Evolutionary conservation across 2,113 vertebrate species (phyloP).

Genomic region (Pimephales promelas): DNA sequence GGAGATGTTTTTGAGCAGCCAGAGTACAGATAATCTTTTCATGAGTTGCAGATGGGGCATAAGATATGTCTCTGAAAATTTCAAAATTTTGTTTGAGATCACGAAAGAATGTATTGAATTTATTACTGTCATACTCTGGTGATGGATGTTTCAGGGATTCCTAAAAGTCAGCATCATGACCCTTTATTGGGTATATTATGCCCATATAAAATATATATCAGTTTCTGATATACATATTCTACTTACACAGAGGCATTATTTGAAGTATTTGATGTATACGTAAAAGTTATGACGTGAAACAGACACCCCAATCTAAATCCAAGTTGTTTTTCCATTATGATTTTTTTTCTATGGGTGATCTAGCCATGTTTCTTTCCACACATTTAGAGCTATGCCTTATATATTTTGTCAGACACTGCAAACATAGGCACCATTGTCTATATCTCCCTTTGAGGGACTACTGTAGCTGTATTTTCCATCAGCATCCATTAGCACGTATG

Average conservation of each 20-base stretch:
- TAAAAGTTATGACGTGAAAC: slow-evolving; percentile 2
- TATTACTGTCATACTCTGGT: background rate
- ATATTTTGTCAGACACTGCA: slow-evolving; percentile 20
- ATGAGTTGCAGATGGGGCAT: background rate
- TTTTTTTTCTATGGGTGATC: background rate
- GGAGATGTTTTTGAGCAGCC: background rate
- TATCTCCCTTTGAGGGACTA: background rate
- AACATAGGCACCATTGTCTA: slow-evolving; percentile 49
- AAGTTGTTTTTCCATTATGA: background rate
- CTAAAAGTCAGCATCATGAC: background rate
- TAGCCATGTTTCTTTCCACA: slow-evolving; percentile 34
- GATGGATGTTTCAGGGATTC: background rate
- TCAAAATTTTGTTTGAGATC: slow-evolving; percentile 4
- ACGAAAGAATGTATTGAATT: background rate
- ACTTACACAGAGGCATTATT: background rate
- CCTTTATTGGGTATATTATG: background rate
- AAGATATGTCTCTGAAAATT: background rate
- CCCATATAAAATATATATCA: background rate
- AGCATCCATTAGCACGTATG: background rate
- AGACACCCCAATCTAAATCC: background rate
- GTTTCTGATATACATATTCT: background rate
- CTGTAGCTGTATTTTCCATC: slow-evolving; percentile 28
- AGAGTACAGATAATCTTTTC: background rate
- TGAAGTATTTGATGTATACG: background rate
- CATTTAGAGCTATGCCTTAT: slow-evolving; percentile 12